Evolutionary conservation across 2,797 vertebrate genomes (phyloP).

Genomic region (Xenopus petersii): DNA sequence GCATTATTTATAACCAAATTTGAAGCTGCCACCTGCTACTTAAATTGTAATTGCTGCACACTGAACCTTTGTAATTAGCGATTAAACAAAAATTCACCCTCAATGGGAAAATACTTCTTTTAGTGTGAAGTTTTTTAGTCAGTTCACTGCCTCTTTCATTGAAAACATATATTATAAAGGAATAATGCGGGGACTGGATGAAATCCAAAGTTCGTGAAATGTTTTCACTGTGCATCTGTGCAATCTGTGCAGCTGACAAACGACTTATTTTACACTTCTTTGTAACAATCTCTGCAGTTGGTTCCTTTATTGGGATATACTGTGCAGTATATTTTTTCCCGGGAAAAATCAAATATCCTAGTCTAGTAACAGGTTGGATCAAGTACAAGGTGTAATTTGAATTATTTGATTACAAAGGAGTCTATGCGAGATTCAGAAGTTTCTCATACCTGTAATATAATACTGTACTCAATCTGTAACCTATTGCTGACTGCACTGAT

Average conservation of each 20-base stretch:
- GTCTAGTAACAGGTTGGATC: too few species aligned
- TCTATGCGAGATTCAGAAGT: too few species aligned
- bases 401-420: too few species aligned
- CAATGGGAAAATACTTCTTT: constrained; percentile 32
- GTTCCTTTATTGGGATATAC: neutral
- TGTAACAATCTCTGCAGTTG: constrained; percentile 2
- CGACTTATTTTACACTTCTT: neutral
- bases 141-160: constrained; percentile 37
- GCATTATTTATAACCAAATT: constrained; percentile 47
- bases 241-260: constrained; percentile 19
- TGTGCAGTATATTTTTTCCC: too few species aligned
- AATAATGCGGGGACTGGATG: constrained; percentile 36
- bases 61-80: constrained; percentile 53
- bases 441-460: too few species aligned
- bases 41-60: constrained; percentile 47
- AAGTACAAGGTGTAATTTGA: too few species aligned
- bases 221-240: constrained; percentile 38
- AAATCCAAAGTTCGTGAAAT: constrained; percentile 35
- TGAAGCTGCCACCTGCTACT: constrained; percentile 56
- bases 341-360: too few species aligned
- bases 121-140: constrained; percentile 32
- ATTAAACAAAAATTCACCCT: constrained; percentile 53
- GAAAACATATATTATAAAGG: constrained; percentile 43
- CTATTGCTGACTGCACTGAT: too few species aligned
- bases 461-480: too few species aligned